phyloP scores from a whole-genome alignment of 2,113 vertebrate genomes.

The Sebastes fasciatus region DNA sequence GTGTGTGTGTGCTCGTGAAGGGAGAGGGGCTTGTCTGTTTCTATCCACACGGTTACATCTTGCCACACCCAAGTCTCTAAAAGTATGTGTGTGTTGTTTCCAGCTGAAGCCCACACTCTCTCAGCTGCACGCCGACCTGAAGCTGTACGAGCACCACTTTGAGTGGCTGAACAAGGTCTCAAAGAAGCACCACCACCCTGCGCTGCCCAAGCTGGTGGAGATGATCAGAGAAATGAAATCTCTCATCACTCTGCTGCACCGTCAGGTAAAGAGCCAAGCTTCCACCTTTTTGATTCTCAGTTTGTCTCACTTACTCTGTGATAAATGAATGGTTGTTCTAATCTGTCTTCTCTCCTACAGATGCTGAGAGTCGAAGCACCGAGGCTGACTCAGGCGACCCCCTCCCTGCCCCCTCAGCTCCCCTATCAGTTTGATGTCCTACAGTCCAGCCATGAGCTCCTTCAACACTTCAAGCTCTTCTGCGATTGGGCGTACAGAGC shows the following conservation, averaged over 20 bases:
- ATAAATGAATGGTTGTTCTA: neutral
- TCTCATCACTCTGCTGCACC: conserved; percentile 79
- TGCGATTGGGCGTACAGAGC: conserved; percentile 86
- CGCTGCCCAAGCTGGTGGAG: conserved; percentile 79
- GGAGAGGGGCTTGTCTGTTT: conserved; percentile 30
- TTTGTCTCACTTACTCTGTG: too few species aligned
- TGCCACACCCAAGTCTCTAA: conserved; percentile 66
- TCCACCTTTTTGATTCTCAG: neutral
- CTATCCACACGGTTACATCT: conserved; percentile 49
- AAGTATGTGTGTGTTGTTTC: conserved; percentile 57
- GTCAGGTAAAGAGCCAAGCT: conserved; percentile 76
- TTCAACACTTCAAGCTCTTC: conserved; percentile 86
- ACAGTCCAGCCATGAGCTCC: conserved; percentile 84
- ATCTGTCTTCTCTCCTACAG: conserved; percentile 55
- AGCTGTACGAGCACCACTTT: conserved; percentile 85
- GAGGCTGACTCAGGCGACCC: conserved; percentile 61
- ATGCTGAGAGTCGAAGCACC: conserved; percentile 81
- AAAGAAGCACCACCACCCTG: conserved; percentile 82
- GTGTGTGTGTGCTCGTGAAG: neutral
- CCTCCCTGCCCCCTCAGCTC: conserved; percentile 76
- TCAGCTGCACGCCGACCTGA: conserved; percentile 85
- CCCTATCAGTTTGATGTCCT: conserved; percentile 76
- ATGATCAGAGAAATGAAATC: conserved; percentile 82
- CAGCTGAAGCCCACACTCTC: conserved; percentile 85
- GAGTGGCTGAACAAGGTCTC: conserved; percentile 84